Conservation (phyloP, 2,888 invertebrate genomes). For the Choreutis nemorana region DNA sequence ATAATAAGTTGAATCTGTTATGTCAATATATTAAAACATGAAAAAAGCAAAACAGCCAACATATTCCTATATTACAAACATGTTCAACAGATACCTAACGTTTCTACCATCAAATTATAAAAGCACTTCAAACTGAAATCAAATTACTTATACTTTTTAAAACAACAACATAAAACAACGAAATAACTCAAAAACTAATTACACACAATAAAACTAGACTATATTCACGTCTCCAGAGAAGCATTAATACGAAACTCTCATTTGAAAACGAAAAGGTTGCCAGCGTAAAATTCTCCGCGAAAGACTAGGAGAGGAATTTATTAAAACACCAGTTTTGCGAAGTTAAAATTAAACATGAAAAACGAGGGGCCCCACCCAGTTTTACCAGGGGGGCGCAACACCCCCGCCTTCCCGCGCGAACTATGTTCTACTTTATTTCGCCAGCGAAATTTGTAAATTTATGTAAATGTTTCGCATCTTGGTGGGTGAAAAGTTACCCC, state of each 20-base stretch:
- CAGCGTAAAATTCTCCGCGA: constrained; percentile 40
- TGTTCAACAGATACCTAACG: not conserved
- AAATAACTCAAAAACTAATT: constrained; percentile 38
- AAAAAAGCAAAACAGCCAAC: not conserved
- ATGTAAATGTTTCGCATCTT: constrained; percentile 64
- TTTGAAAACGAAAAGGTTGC: constrained; percentile 43
- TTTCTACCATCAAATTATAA: constrained; percentile 3
- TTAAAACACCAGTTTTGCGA: constrained; percentile 62
- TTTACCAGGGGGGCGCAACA: constrained; percentile 8
- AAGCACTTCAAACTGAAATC: constrained; percentile 11
- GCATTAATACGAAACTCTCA: constrained; percentile 42
- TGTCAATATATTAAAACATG: not conserved
- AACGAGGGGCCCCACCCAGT: constrained; percentile 30
- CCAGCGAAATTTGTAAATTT: constrained; percentile 62
- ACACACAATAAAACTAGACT: constrained; percentile 45
- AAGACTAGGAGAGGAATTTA: constrained; percentile 50
- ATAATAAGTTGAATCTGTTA: no score
- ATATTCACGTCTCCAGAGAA: constrained; percentile 33
- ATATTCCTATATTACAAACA: not conserved
- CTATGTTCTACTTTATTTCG: constrained; percentile 57
- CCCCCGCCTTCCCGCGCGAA: constrained; percentile 15
- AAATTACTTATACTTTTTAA: constrained; percentile 3
- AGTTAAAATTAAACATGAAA: constrained; percentile 68
- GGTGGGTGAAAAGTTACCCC: constrained; percentile 38
- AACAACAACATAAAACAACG: constrained; percentile 1